Evolutionary conservation across 2,888 invertebrate genomes (phyloP).

Genomic region (Ceriagrion tenellum): DNA sequence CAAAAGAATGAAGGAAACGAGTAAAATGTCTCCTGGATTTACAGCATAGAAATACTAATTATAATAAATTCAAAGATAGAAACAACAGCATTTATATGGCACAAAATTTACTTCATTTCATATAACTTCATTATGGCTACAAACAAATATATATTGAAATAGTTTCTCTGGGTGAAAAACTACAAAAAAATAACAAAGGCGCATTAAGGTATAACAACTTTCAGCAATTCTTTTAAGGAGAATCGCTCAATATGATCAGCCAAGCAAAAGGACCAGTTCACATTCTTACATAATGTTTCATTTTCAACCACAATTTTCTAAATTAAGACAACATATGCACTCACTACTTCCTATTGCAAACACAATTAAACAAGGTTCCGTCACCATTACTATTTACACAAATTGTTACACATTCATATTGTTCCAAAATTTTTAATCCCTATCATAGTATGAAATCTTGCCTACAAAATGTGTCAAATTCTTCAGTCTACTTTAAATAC

Average conservation of each 20-base stretch:
- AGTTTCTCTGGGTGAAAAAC: background rate
- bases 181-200: background rate
- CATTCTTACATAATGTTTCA: background rate
- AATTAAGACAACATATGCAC: slow-evolving; percentile 36
- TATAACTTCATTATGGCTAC: slow-evolving; percentile 36
- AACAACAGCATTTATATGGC: background rate
- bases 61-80: background rate
- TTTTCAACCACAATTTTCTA: slow-evolving; percentile 14
- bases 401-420: slow-evolving; percentile 27
- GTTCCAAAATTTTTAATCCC: background rate
- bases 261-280: background rate
- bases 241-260: background rate
- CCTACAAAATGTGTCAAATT: slow-evolving; percentile 15
- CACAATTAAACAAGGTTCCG: background rate
- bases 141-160: background rate
- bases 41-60: background rate
- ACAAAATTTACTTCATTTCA: slow-evolving; percentile 46
- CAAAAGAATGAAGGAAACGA: background rate
- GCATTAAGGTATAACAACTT: background rate
- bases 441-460: slow-evolving; percentile 43
- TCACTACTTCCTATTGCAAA: slow-evolving; percentile 20
- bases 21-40: too few relatives aligned
- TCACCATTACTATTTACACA: slow-evolving; percentile 25
- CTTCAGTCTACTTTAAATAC: slow-evolving; percentile 55
- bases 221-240: background rate